Conservation (phyloP, 1,140 invertebrate species). For the Zaprionus kolodkinae region DNA sequence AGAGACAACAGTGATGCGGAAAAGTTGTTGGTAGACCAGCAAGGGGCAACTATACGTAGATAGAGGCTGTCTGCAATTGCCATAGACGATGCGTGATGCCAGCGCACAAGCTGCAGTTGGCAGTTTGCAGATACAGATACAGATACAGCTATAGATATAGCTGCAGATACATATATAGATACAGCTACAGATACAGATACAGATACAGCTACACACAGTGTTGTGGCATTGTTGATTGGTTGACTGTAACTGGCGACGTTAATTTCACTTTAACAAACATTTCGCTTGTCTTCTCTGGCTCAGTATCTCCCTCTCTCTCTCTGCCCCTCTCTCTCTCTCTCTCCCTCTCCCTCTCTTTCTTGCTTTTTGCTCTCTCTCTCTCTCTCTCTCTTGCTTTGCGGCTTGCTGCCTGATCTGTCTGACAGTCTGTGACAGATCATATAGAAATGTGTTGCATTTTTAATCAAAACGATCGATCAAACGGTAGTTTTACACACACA, state of each 20-base stretch:
- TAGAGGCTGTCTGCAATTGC: conserved; percentile 31
- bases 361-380: not conserved
- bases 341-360: not conserved
- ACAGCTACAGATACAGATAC: conserved; percentile 10
- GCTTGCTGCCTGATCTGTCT: conserved; percentile 65
- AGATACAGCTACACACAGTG: conserved; percentile 32
- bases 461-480: conserved; percentile 84
- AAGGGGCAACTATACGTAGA: too few relatives aligned
- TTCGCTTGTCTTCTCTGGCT: conserved; percentile 64
- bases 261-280: conserved; percentile 84
- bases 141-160: conserved; percentile 20
- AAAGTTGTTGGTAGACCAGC: conserved; percentile 34
- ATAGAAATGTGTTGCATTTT: conserved; percentile 84
- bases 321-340: not conserved
- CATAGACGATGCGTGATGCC: conserved; percentile 5
- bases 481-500: conserved; percentile 76
- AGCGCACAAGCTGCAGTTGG: not conserved
- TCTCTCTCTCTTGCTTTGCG: conserved; percentile 46
- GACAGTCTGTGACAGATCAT: conserved; percentile 83
- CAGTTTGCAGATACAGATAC: conserved; percentile 10
- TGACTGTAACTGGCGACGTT: conserved; percentile 75
- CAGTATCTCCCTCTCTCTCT: conserved; percentile 1
- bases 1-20: conserved; percentile 69
- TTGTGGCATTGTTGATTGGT: conserved; percentile 75
- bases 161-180: conserved; percentile 4